Conservation (phyloP, 2,797 vertebrate genomes). For the Moxostoma hubbsi region DNA sequence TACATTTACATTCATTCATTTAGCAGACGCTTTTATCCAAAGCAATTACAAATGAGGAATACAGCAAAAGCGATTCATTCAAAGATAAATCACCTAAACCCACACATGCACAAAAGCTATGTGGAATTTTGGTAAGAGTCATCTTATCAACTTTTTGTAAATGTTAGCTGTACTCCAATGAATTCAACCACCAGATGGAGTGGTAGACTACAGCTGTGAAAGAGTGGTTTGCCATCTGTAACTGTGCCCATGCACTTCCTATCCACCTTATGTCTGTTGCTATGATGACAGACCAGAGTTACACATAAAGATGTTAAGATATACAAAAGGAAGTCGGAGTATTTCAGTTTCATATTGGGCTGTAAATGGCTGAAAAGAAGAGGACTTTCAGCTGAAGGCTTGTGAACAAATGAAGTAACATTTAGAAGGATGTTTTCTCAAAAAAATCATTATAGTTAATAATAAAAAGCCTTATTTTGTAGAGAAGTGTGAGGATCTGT, state of each 20-base stretch:
- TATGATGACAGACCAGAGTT: slow-evolving; percentile 39
- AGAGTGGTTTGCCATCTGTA: not conserved
- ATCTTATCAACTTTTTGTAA: not conserved
- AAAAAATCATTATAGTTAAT: not conserved
- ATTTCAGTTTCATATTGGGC: not conserved
- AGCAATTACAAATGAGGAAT: too few species aligned
- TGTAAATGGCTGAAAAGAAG: not conserved
- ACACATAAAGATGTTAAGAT: not conserved
- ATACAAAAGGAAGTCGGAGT: slow-evolving; percentile 16
- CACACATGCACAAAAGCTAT: not conserved
- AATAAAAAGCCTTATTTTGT: too few species aligned
- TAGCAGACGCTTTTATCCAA: too few species aligned
- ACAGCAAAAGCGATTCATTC: too few species aligned
- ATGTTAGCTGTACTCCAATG: not conserved
- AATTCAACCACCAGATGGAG: slow-evolving; percentile 14
- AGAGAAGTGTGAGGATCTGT: too few species aligned
- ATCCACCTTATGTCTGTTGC: slow-evolving; percentile 29
- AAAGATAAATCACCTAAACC: slow-evolving; percentile 9
- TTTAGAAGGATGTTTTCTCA: not conserved
- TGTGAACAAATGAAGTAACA: not conserved
- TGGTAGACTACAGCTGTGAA: not conserved
- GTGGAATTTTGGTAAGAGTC: not conserved
- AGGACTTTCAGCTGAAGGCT: not conserved
- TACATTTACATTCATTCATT: too few species aligned
- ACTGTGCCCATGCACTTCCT: not conserved